phyloP scores from a whole-genome alignment of 2,113 vertebrate genomes.

The Cyanocitta stelleri region DNA sequence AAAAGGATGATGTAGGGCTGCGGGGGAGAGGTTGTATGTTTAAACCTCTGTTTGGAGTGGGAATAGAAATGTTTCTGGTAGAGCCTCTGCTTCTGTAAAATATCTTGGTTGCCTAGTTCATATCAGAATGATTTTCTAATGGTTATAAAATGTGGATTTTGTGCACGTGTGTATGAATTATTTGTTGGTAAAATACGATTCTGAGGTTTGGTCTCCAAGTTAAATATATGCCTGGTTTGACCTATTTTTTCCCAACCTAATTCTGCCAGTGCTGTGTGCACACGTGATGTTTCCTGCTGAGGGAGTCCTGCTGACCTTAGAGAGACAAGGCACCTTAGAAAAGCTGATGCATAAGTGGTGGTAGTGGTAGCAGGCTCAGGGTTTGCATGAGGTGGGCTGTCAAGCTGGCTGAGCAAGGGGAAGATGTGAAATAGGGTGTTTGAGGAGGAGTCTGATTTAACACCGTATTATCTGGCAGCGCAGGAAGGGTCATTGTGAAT shows the following conservation, averaged over 20 bases:
- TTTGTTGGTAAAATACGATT: neutral
- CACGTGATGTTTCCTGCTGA: neutral
- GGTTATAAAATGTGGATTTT: neutral
- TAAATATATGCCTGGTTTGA: slow-evolving; percentile 29
- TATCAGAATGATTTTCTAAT: neutral
- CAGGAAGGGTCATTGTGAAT: neutral
- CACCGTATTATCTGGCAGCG: neutral
- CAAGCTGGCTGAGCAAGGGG: neutral
- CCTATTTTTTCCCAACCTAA: slow-evolving; percentile 28
- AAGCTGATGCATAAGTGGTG: neutral
- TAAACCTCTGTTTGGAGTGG: neutral
- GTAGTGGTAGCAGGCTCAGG: neutral
- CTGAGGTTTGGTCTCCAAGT: neutral
- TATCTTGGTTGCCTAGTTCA: neutral
- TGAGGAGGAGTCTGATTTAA: neutral
- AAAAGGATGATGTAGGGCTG: neutral
- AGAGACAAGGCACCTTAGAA: neutral
- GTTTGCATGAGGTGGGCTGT: neutral
- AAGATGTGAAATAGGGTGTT: neutral
- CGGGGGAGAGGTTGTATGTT: neutral
- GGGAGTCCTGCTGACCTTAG: neutral
- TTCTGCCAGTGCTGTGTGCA: neutral
- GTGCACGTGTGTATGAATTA: neutral
- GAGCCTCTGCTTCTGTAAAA: neutral
- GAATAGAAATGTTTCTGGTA: neutral